phyloP scores from a whole-genome alignment of 2,888 invertebrate species.

The Nomada fucata region DNA sequence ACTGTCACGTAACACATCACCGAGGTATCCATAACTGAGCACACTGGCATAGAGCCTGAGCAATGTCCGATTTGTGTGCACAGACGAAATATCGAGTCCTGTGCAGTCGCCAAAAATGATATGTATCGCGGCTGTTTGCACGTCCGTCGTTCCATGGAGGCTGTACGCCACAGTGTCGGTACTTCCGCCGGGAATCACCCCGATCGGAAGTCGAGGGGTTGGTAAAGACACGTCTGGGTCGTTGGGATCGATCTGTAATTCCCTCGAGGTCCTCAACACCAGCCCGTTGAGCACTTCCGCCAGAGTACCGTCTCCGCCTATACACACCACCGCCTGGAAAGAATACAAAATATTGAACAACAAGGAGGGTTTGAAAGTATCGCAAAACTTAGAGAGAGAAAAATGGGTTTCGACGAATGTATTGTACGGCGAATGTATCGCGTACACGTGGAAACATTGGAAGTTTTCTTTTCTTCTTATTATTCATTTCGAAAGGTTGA shows the following conservation, averaged over 20 bases:
- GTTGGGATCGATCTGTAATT: constrained; percentile 85
- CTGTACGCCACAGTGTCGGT: constrained; percentile 93
- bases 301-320: constrained; percentile 95
- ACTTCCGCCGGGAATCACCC: constrained; percentile 91
- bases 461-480: background rate
- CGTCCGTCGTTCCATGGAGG: constrained; percentile 91
- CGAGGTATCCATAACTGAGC: constrained; percentile 93
- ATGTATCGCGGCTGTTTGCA: constrained; percentile 92
- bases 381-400: background rate
- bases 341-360: background rate
- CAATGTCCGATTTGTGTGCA: constrained; percentile 87
- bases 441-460: background rate
- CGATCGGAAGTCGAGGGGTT: constrained; percentile 86
- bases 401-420: too few species aligned
- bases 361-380: background rate
- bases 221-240: constrained; percentile 85
- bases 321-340: constrained; percentile 90
- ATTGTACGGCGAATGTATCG: too few species aligned
- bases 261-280: constrained; percentile 86
- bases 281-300: constrained; percentile 92
- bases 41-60: constrained; percentile 90
- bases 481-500: background rate
- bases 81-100: constrained; percentile 91
- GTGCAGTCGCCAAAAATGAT: constrained; percentile 91
- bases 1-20: constrained; percentile 92